Conservation (phyloP, 2,888 invertebrate genomes). For the Drosophila quinaria region DNA sequence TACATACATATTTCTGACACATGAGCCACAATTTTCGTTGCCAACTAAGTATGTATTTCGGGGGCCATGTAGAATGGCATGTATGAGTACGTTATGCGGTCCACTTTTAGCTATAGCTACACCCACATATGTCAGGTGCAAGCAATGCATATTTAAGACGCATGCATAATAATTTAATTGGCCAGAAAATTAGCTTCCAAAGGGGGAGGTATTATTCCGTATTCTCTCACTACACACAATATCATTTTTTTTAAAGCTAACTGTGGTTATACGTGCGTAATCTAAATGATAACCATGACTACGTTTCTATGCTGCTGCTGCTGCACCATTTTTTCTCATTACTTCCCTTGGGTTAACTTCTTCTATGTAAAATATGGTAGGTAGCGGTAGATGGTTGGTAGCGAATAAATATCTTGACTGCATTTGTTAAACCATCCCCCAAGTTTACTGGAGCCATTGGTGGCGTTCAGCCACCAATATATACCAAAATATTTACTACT, state of each 20-base stretch:
- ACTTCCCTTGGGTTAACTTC: conserved; percentile 48
- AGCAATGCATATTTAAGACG: conserved; percentile 59
- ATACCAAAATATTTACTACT: too few species aligned
- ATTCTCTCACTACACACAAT: conserved; percentile 15
- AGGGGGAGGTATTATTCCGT: conserved; percentile 18
- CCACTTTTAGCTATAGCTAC: background rate
- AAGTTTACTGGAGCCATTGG: conserved; percentile 10
- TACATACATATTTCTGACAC: background rate
- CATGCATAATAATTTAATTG: conserved; percentile 54
- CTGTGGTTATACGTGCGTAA: conserved; percentile 30
- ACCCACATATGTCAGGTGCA: background rate
- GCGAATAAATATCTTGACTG: conserved; percentile 72
- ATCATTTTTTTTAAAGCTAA: background rate
- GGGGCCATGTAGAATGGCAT: background rate
- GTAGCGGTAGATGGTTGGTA: background rate
- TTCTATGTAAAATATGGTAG: conserved; percentile 56
- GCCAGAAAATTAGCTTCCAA: conserved; percentile 4
- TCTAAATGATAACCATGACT: conserved; percentile 73
- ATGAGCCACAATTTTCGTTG: background rate
- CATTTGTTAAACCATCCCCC: conserved; percentile 40
- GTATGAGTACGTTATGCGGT: background rate
- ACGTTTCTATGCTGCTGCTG: conserved; percentile 53
- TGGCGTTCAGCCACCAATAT: too few species aligned
- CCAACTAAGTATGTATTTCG: conserved; percentile 36
- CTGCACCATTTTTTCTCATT: conserved; percentile 5